Percentiles rank a stretch among this genome's conserved stretches.
Evolutionary conservation across 2,888 invertebrate species (phyloP).

Genomic region (Apodemia mormo): DNA sequence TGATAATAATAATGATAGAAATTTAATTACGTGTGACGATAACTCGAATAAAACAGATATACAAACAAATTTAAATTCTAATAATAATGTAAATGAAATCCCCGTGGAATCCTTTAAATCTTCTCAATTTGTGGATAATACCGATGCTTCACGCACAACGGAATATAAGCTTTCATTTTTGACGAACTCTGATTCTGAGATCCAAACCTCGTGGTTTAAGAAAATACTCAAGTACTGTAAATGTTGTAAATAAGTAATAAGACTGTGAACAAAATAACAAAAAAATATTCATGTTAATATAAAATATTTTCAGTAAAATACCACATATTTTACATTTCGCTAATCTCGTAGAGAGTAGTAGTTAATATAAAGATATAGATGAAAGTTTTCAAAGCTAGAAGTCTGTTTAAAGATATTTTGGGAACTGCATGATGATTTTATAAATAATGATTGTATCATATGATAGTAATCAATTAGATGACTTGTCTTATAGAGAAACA

Average conservation of each 20-base stretch:
- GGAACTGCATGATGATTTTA: too few species aligned
- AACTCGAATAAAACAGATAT: neutral
- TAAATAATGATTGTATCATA: too few species aligned
- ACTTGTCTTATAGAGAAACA: too few species aligned
- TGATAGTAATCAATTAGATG: too few species aligned
- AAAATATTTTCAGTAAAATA: too few species aligned
- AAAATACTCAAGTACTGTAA: constrained; percentile 49
- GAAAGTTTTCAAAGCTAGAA: too few species aligned
- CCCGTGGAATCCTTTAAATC: neutral
- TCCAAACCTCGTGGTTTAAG: constrained; percentile 50
- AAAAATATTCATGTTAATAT: too few species aligned
- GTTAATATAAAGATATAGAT: too few species aligned
- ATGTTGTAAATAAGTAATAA: constrained; percentile 17
- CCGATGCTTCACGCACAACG: constrained; percentile 1
- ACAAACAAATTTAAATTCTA: neutral
- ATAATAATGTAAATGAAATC: neutral
- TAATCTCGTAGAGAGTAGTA: too few species aligned
- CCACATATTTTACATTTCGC: too few species aligned
- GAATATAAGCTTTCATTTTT: constrained; percentile 17
- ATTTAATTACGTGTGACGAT: neutral
- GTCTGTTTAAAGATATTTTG: too few species aligned
- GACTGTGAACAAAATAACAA: too few species aligned
- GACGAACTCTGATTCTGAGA: neutral
- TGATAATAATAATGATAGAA: neutral
- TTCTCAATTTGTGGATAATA: neutral